Conservation (phyloP, 2,113 vertebrate genomes). For the Acanthochromis polyacanthus region DNA sequence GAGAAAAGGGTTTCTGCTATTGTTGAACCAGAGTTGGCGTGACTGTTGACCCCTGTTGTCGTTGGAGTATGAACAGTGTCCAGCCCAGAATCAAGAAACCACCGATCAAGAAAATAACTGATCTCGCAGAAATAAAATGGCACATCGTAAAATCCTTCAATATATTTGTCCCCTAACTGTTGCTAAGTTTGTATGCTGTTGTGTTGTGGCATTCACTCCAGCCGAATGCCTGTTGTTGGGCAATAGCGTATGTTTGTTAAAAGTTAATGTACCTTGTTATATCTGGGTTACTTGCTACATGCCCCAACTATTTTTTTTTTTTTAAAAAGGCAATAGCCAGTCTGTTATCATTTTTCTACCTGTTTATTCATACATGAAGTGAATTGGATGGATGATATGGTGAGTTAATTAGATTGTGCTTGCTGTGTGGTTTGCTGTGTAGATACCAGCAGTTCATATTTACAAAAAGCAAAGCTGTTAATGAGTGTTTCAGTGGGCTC, state of each 20-base stretch:
- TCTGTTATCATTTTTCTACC: slow-evolving; percentile 53
- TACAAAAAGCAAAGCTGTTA: slow-evolving; percentile 38
- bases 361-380: slow-evolving; percentile 42
- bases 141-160: slow-evolving; percentile 82
- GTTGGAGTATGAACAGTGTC: slow-evolving; percentile 87
- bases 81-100: slow-evolving; percentile 87
- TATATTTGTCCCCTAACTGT: slow-evolving; percentile 92
- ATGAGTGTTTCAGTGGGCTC: slow-evolving; percentile 49
- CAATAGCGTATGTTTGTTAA: slow-evolving; percentile 87
- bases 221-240: slow-evolving; percentile 88
- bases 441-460: slow-evolving; percentile 44
- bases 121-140: slow-evolving; percentile 66
- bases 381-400: slow-evolving; percentile 47
- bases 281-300: slow-evolving; percentile 93
- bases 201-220: slow-evolving; percentile 88
- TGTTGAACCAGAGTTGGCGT: slow-evolving; percentile 99
- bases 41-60: slow-evolving; percentile 93
- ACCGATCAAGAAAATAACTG: slow-evolving; percentile 67
- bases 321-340: slow-evolving; percentile 20
- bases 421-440: slow-evolving; percentile 73
- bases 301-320: slow-evolving; percentile 42
- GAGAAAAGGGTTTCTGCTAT: slow-evolving; percentile 99
- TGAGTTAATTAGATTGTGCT: slow-evolving; percentile 58
- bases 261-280: slow-evolving; percentile 92
- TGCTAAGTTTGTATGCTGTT: slow-evolving; percentile 92